Evolutionary conservation across 2,113 vertebrate species (phyloP).

Genomic region (Anarrhichthys ocellatus): DNA sequence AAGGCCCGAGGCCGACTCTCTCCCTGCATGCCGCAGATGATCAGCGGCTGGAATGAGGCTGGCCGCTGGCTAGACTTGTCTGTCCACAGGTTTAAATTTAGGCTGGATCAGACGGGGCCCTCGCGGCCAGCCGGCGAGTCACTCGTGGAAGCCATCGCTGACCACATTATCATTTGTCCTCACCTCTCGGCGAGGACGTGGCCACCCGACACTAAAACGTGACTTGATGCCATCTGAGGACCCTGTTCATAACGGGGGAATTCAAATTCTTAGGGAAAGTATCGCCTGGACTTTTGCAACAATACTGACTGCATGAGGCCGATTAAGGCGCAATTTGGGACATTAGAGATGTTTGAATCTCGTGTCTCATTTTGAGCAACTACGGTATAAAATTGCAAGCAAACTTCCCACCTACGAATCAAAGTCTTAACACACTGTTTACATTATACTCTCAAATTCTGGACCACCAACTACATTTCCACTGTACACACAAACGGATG

Average conservation of each 20-base stretch:
- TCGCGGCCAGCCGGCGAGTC: constrained; percentile 37
- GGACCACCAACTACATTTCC: constrained; percentile 42
- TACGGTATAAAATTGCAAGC: constrained; percentile 9
- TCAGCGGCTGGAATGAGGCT: constrained; percentile 66
- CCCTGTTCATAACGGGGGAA: neutral
- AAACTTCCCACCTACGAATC: constrained; percentile 36
- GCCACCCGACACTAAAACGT: constrained; percentile 43
- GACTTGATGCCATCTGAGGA: constrained; percentile 11
- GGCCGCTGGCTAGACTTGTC: constrained; percentile 78
- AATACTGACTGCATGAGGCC: neutral
- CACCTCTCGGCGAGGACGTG: constrained; percentile 18
- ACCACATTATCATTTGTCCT: constrained; percentile 57
- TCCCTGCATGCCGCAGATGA: constrained; percentile 33
- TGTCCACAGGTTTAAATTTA: constrained; percentile 86
- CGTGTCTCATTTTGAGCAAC: constrained; percentile 19
- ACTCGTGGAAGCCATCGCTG: constrained; percentile 49
- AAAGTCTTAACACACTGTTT: constrained; percentile 21
- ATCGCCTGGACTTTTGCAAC: neutral
- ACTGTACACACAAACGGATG: constrained; percentile 24
- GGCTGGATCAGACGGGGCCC: constrained; percentile 64
- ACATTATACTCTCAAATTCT: constrained; percentile 22
- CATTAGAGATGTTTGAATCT: constrained; percentile 3
- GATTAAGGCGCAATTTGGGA: neutral
- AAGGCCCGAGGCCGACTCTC: constrained; percentile 39
- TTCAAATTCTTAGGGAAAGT: neutral